Percentiles rank a stretch among this genome's conserved stretches.
These are phyloP conservation scores for Abramis brama DNA, from an alignment of 2,113 vertebrate genomes.

Conservation along the genomic window DNA sequence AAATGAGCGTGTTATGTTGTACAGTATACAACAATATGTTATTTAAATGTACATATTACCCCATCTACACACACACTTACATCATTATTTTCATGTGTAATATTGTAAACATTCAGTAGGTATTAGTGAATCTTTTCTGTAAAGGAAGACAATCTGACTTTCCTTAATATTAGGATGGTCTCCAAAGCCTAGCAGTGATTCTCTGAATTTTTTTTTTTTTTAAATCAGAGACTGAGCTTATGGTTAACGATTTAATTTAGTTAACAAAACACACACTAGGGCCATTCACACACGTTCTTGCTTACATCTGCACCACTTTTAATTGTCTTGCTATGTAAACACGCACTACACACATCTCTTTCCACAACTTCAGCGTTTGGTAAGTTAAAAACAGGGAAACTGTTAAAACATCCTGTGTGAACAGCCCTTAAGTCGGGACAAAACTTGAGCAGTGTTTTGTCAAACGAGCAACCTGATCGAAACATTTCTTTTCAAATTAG, in stretches of 20 bases:
- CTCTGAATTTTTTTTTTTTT: neutral
- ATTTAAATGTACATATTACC: neutral
- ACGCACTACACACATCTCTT: neutral
- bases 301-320: neutral
- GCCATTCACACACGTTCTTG: neutral
- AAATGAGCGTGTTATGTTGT: neutral
- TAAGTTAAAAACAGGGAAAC: neutral
- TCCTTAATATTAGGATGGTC: neutral
- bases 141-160: too few species aligned
- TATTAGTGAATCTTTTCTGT: neutral
- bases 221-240: neutral
- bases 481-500: neutral
- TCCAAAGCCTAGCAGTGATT: neutral
- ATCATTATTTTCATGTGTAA: neutral
- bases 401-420: neutral
- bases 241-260: neutral
- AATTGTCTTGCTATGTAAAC: slow-evolving; percentile 6
- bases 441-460: neutral
- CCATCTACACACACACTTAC: neutral
- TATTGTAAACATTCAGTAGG: slow-evolving; percentile 18
- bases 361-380: neutral
- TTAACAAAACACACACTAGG: neutral
- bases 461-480: neutral
- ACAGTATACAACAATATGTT: neutral
- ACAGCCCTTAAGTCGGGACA: neutral